A percentile compares a stretch with the other conserved stretches of the same genome.
Conservation (phyloP, 1,140 invertebrate genomes). For the Drosophila busckii region DNA sequence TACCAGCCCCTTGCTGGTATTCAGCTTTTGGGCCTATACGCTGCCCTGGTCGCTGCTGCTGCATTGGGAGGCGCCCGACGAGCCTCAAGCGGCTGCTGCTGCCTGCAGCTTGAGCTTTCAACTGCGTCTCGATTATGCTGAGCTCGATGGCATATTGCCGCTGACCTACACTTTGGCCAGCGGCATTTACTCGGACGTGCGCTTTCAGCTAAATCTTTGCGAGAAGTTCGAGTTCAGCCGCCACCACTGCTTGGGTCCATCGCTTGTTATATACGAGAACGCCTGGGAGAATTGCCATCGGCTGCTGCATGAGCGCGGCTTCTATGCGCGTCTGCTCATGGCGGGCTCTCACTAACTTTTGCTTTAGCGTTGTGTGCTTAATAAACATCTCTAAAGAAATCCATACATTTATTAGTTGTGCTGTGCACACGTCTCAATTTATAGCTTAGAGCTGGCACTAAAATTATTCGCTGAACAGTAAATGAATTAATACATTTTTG, state of each 20-base stretch:
- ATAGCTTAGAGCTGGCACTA: too few relatives aligned
- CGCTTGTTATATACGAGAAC: slow-evolving; percentile 8
- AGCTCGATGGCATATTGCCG: neutral
- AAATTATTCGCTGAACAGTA: too few relatives aligned
- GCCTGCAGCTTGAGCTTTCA: neutral
- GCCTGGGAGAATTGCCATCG: neutral
- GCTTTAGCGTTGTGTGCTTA: too few relatives aligned
- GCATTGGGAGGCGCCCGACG: slow-evolving; percentile 3
- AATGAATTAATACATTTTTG: too few relatives aligned
- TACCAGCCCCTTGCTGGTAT: neutral
- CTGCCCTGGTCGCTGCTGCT: slow-evolving; percentile 13
- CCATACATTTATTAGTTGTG: too few relatives aligned
- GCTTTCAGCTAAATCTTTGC: slow-evolving; percentile 22
- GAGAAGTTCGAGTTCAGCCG: slow-evolving; percentile 14
- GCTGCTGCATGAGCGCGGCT: slow-evolving; percentile 12
- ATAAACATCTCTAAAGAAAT: too few relatives aligned
- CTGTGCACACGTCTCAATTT: too few relatives aligned
- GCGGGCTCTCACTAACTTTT: too few relatives aligned
- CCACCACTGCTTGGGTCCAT: neutral
- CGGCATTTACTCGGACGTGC: slow-evolving; percentile 13
- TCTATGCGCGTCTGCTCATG: slow-evolving; percentile 25
- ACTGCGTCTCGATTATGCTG: slow-evolving; percentile 10
- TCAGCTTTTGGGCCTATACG: neutral
- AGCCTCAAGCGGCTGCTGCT: too few relatives aligned
- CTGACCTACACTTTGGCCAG: slow-evolving; percentile 15